Base-by-base conservation (phyloP, 2,113 vertebrate genomes). In the Calidris pugnax region DNA sequence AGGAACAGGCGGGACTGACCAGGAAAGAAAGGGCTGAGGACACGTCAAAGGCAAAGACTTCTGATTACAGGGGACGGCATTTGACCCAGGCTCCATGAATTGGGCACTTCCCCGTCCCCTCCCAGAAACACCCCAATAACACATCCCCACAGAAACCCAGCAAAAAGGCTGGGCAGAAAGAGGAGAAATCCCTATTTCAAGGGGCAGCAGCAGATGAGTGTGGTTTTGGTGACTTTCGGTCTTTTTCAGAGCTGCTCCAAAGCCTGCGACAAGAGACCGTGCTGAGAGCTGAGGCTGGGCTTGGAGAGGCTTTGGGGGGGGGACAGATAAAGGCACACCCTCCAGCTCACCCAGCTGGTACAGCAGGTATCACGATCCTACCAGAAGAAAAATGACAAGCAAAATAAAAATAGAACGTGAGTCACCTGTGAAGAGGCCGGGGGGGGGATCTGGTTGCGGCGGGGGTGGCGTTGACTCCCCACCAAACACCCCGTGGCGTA, bases 381-480 rank as follows among this genome's bases (percentile, higher is more conserved):
- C 28, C 74, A 39, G 74, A 18, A 68, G 27, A 48, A 48, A 57
- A 75, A 39, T 20, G 69, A 84, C 43, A 5, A 30, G 32, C 47
- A 28, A 64, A 88, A 73, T 68, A 90, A 85, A 95, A 93, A 79
- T 59, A 91, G 80, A 3, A 68, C 14, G 23, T 90, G 55, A 78
- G 51, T 84, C 85, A 48, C 35, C 48, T 23, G 7, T 10, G 8
- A 33, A 12, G 19, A 19, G 75, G 67, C 73, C 4, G 19, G 32
- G 1, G 1, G 1, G 30, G 57, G 62, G 47, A 35, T 30, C 45
- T 45, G 78, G 9, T 16, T 8, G 27, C 10, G 2, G 62, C 11
- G 21, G 1, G 3, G 67, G n/a, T 16, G 26, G 66, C 7, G 8
- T 21, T 53, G 83, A 37, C 80, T 73, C 87, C 69, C 59, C 64